These are phyloP conservation scores for Coleophora flavipennella DNA, from an alignment of 2,888 invertebrate genomes.

Conservation along the genomic window DNA sequence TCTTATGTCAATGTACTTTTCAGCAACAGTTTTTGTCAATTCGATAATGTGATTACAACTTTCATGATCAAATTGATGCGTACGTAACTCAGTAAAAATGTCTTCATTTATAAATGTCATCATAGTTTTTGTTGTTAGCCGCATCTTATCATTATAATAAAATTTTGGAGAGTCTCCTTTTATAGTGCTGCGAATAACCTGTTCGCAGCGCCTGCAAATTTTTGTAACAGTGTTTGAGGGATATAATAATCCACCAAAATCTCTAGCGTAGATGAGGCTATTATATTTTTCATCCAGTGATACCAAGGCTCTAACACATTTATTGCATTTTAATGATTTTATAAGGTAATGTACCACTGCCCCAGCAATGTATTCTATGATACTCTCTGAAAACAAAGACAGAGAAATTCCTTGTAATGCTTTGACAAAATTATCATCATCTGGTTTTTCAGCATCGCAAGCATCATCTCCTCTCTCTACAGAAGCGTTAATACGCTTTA, in stretches of 20 bases:
- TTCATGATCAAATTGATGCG: constrained; percentile 8
- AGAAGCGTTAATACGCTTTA: too few relatives aligned
- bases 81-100: constrained; percentile 5
- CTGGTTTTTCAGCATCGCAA: neutral
- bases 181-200: constrained; percentile 5
- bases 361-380: too few relatives aligned
- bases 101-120: constrained; percentile 5
- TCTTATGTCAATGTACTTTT: constrained; percentile 10
- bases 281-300: constrained; percentile 1
- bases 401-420: neutral
- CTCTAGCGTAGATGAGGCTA: constrained; percentile 7
- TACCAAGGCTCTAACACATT: constrained; percentile 6
- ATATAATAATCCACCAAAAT: constrained; percentile 10
- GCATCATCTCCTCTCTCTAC: neutral
- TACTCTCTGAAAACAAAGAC: too few relatives aligned
- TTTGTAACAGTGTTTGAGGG: constrained; percentile 10
- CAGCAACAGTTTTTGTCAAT: constrained; percentile 6
- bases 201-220: constrained; percentile 10
- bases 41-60: constrained; percentile 7
- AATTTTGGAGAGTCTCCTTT: neutral
- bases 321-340: neutral
- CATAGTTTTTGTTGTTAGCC: constrained; percentile 1
- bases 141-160: too few relatives aligned
- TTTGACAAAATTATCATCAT: neutral
- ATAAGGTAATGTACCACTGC: too few relatives aligned